phyloP scores from a whole-genome alignment of 2,888 invertebrate species.

The Luperina nickerlii region DNA sequence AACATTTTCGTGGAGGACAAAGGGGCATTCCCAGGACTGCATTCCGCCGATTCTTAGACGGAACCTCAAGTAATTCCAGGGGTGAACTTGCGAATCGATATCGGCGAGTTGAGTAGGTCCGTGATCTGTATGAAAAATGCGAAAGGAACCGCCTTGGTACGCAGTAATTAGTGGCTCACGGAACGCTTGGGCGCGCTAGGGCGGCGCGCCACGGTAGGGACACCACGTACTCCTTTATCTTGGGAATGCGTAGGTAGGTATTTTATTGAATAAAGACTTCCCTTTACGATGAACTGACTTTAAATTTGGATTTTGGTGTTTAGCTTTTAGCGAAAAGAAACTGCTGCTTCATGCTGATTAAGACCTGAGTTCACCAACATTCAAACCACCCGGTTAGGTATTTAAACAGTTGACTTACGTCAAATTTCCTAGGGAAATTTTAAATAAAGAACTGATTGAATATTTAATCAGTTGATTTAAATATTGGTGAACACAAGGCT shows the following conservation, averaged over 20 bases:
- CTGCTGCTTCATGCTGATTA: background rate
- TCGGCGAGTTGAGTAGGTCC: constrained; percentile 78
- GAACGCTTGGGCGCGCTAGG: constrained; percentile 68
- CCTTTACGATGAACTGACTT: constrained; percentile 8
- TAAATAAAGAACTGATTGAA: too few relatives aligned
- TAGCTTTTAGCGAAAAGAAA: background rate
- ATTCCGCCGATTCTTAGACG: constrained; percentile 75
- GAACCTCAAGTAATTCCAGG: constrained; percentile 74
- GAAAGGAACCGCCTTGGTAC: constrained; percentile 72
- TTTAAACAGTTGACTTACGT: too few relatives aligned
- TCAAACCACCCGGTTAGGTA: too few relatives aligned
- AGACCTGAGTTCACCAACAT: too few relatives aligned
- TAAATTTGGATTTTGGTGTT: constrained; percentile 4
- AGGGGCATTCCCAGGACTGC: constrained; percentile 70
- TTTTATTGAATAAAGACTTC: constrained; percentile 38
- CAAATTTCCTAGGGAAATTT: too few relatives aligned
- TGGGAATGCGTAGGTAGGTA: constrained; percentile 35
- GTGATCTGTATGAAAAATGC: constrained; percentile 88
- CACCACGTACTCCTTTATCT: constrained; percentile 52
- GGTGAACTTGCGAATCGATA: constrained; percentile 83
- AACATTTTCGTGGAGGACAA: constrained; percentile 64
- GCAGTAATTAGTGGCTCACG: constrained; percentile 84
- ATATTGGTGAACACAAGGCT: too few relatives aligned
- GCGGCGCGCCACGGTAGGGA: constrained; percentile 44
- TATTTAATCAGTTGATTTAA: too few relatives aligned